Percentiles rank a stretch among this genome's conserved stretches.
These are phyloP conservation scores for Neocrepidodera transversa DNA, from an alignment of 2,888 invertebrate species.

Conservation along the genomic window DNA sequence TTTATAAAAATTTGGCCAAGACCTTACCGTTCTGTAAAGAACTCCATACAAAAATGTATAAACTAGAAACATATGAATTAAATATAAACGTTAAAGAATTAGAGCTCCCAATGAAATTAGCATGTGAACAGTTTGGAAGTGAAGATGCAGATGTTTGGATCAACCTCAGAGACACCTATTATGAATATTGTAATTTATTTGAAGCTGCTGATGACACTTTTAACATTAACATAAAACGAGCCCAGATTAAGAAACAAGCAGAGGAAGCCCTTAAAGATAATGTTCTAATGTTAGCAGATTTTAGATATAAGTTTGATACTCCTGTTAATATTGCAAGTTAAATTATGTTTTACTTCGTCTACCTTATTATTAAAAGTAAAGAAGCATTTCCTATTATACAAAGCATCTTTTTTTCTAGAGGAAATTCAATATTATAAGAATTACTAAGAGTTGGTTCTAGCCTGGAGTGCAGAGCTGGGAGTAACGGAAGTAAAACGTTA, in stretches of 20 bases:
- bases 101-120: slow-evolving; percentile 69
- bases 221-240: slow-evolving; percentile 53
- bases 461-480: too few species aligned
- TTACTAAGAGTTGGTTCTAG: too few species aligned
- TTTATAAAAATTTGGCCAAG: slow-evolving; percentile 66
- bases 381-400: neutral
- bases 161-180: slow-evolving; percentile 69
- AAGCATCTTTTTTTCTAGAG: too few species aligned
- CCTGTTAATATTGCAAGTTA: slow-evolving; percentile 5
- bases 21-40: slow-evolving; percentile 51
- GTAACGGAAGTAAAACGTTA: too few species aligned
- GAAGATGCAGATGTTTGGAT: slow-evolving; percentile 74
- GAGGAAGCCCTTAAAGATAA: slow-evolving; percentile 29
- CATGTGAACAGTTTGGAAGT: slow-evolving; percentile 72
- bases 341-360: too few species aligned
- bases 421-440: too few species aligned
- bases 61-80: slow-evolving; percentile 63
- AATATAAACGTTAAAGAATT: slow-evolving; percentile 63
- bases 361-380: neutral
- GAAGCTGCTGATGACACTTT: slow-evolving; percentile 65
- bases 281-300: slow-evolving; percentile 37
- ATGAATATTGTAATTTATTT: slow-evolving; percentile 61
- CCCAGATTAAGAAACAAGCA: slow-evolving; percentile 33
- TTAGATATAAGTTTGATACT: slow-evolving; percentile 36
- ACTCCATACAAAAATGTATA: slow-evolving; percentile 57